Conservation (phyloP, 2,888 invertebrate genomes). For the Acleris laterana region DNA sequence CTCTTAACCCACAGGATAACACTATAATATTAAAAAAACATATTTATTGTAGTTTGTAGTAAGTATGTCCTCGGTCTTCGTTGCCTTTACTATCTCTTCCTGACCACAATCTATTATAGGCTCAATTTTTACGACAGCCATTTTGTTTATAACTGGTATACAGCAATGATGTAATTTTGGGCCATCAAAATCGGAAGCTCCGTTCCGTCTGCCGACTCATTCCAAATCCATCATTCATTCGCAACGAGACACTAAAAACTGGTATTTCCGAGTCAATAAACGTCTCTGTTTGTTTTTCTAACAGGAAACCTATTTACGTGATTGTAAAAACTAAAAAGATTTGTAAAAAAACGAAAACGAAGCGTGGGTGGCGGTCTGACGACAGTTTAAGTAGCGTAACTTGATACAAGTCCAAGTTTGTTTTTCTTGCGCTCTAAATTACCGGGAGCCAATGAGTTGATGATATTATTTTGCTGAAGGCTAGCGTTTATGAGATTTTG, state of each 20-base stretch:
- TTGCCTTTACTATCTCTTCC: no score
- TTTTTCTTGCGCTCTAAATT: slow-evolving; percentile 72
- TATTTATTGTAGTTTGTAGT: no score
- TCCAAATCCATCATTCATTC: slow-evolving; percentile 78
- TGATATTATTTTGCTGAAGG: slow-evolving; percentile 65
- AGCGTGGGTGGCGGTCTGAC: slow-evolving; percentile 79
- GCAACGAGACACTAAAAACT: slow-evolving; percentile 72
- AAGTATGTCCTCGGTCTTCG: no score
- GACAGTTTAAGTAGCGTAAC: slow-evolving; percentile 83
- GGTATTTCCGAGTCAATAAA: slow-evolving; percentile 78
- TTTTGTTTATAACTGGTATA: slow-evolving; percentile 14
- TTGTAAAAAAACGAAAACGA: slow-evolving; percentile 63
- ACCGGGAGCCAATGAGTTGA: slow-evolving; percentile 70
- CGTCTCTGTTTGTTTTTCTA: slow-evolving; percentile 81
- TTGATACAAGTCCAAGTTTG: slow-evolving; percentile 74
- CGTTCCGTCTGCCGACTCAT: slow-evolving; percentile 70
- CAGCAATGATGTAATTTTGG: slow-evolving; percentile 48
- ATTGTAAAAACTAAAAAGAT: slow-evolving; percentile 62
- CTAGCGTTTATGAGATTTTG: slow-evolving; percentile 46
- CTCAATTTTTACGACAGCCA: slow-evolving; percentile 3
- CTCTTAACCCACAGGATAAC: no score
- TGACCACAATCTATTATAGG: neutral
- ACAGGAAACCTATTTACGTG: slow-evolving; percentile 80
- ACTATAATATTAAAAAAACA: no score
- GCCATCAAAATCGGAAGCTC: slow-evolving; percentile 63